Evolutionary conservation across 2,888 invertebrate genomes (phyloP).

Genomic region (Protonemura montana): DNA sequence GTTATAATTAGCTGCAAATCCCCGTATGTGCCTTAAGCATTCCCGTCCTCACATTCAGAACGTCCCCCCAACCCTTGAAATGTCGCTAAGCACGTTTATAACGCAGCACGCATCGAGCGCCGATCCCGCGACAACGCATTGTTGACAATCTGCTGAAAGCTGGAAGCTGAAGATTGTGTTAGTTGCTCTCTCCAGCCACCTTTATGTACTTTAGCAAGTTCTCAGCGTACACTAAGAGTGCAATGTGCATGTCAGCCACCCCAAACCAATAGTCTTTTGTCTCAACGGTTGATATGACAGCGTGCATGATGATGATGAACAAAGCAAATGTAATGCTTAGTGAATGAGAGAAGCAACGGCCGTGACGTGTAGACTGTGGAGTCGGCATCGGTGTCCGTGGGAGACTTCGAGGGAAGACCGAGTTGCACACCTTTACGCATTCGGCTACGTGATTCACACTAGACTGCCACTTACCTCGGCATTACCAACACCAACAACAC

Average conservation of each 20-base stretch:
- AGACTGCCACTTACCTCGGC: background rate
- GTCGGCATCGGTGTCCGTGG: background rate
- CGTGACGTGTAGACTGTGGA: background rate
- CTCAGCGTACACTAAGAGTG: background rate
- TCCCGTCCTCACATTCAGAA: background rate
- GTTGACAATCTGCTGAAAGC: background rate
- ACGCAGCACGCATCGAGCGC: background rate
- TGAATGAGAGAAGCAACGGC: slow-evolving; percentile 42
- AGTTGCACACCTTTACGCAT: slow-evolving; percentile 28
- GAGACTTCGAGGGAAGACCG: background rate
- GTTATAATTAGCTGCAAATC: background rate
- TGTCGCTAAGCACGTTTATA: background rate
- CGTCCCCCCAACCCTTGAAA: background rate
- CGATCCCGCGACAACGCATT: background rate
- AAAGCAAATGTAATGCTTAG: slow-evolving; percentile 43
- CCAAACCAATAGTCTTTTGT: background rate
- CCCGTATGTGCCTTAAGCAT: background rate
- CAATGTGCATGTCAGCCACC: background rate
- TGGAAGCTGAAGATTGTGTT: background rate
- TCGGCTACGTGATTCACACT: slow-evolving; percentile 26
- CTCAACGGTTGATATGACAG: slow-evolving; percentile 21
- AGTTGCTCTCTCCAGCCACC: background rate
- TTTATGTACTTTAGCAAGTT: background rate
- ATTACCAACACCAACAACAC: background rate
- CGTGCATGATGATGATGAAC: background rate